phyloP scores from a whole-genome alignment of 2,113 vertebrate genomes.

The Protobothrops flavoviridis region DNA sequence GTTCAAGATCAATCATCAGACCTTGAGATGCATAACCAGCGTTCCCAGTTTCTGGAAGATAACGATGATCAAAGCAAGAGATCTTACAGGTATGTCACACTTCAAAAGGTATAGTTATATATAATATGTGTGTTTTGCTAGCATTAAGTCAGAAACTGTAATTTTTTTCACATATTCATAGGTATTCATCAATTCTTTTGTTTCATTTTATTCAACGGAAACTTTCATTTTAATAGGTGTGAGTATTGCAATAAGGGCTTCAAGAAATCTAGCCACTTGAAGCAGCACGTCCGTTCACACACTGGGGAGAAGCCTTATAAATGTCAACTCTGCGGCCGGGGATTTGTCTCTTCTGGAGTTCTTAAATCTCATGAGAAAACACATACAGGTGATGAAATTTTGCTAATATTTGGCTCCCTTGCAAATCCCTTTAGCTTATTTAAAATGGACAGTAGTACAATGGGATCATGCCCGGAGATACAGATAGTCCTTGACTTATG shows the following conservation, averaged over 20 bases:
- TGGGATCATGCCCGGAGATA: background rate
- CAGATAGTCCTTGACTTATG: background rate
- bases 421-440: background rate
- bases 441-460: background rate
- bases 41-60: conserved; percentile 84
- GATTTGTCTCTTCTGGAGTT: conserved; percentile 93
- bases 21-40: conserved; percentile 79
- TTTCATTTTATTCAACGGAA: conserved; percentile 5
- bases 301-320: conserved; percentile 95
- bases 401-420: background rate
- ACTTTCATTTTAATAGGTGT: conserved; percentile 74
- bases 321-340: conserved; percentile 88
- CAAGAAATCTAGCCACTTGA: conserved; percentile 97
- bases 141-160: background rate
- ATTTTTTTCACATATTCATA: background rate
- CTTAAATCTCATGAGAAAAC: conserved; percentile 97
- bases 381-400: conserved; percentile 82
- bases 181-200: background rate
- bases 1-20: conserved; percentile 85
- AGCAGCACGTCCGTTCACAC: conserved; percentile 95
- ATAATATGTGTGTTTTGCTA: background rate
- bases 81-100: conserved; percentile 81
- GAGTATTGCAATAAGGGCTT: conserved; percentile 91
- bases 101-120: background rate
- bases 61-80: conserved; percentile 87